phyloP scores from a whole-genome alignment of 2,113 vertebrate genomes.

The Progne subis region DNA sequence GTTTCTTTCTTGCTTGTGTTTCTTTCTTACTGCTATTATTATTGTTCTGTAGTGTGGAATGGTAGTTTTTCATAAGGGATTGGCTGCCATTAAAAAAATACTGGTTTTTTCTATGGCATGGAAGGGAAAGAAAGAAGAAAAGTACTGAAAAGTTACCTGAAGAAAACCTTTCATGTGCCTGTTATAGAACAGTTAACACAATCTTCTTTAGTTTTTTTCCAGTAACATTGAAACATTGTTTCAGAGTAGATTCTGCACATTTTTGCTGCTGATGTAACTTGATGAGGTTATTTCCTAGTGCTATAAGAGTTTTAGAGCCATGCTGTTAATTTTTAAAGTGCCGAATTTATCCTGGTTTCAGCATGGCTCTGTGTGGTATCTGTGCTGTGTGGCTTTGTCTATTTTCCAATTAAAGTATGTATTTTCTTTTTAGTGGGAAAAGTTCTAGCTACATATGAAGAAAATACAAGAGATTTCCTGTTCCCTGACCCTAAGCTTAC shows the following conservation, averaged over 20 bases:
- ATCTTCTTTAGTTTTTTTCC: neutral
- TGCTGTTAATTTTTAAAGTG: neutral
- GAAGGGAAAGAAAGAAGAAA: neutral
- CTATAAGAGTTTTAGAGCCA: neutral
- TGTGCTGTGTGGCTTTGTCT: neutral
- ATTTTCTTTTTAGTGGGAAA: slow-evolving; percentile 82
- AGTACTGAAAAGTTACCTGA: neutral
- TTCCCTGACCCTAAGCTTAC: slow-evolving; percentile 83
- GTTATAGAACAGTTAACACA: neutral
- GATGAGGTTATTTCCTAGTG: neutral
- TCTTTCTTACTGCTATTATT: neutral
- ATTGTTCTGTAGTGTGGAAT: neutral
- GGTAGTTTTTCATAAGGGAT: neutral
- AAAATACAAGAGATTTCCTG: slow-evolving; percentile 89
- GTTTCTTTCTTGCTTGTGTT: neutral
- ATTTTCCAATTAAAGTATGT: slow-evolving; percentile 49
- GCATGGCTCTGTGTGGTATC: neutral
- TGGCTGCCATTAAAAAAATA: neutral
- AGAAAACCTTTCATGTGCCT: neutral
- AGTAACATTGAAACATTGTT: neutral
- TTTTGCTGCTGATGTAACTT: neutral
- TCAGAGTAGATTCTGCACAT: neutral
- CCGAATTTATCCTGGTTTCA: neutral
- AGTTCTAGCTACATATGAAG: slow-evolving; percentile 84
- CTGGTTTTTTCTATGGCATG: neutral